phyloP scores from a whole-genome alignment of 2,113 vertebrate species.

The Strix aluco region DNA sequence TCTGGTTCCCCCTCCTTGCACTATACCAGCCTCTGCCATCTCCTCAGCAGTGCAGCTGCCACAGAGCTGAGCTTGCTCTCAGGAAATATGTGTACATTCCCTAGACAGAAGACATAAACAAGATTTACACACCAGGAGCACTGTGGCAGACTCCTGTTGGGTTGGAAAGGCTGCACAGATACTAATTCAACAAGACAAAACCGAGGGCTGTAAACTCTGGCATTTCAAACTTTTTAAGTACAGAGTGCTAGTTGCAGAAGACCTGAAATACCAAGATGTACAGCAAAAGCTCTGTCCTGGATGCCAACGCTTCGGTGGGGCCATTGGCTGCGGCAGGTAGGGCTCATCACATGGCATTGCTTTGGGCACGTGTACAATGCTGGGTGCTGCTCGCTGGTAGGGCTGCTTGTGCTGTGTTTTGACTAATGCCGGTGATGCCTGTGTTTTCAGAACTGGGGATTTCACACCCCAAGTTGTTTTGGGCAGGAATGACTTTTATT shows the following conservation, averaged over 20 bases:
- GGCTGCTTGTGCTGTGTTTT: neutral
- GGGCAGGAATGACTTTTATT: neutral
- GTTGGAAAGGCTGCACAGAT: neutral
- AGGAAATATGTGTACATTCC: neutral
- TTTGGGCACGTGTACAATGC: rapidly evolving
- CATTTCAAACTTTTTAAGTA: neutral
- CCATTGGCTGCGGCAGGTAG: neutral
- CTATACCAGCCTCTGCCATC: neutral
- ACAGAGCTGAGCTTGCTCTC: neutral
- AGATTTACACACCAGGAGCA: rapidly evolving
- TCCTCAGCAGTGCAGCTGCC: neutral
- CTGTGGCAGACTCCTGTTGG: rapidly evolving
- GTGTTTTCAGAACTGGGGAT: neutral
- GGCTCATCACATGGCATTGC: neutral
- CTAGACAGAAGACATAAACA: neutral
- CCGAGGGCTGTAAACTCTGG: neutral
- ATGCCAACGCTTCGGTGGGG: rapidly evolving
- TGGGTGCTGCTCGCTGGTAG: neutral
- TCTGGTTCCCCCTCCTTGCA: neutral
- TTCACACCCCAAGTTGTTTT: neutral
- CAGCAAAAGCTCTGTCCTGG: neutral
- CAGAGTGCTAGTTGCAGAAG: neutral
- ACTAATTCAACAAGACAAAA: neutral
- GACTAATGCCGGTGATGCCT: no score
- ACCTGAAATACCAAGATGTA: neutral